Base-by-base conservation (phyloP, 1,140 invertebrate genomes). In the Xylocopa sonorina region DNA sequence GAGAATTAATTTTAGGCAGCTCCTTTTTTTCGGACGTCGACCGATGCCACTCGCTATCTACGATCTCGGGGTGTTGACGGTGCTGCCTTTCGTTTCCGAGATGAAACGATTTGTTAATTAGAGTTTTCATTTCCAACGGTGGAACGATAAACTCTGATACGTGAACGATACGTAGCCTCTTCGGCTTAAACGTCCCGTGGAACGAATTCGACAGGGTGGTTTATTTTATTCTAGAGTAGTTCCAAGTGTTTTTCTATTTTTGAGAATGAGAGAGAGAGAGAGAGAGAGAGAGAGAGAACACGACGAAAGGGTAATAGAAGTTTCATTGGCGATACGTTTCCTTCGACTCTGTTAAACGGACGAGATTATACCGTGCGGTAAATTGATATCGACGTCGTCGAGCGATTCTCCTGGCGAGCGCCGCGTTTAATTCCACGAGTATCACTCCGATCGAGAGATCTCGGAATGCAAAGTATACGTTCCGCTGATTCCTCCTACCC, bases 391-490 rank as follows among this genome's bases (percentile, higher is more conserved):
- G 38, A 16, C 50, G n/a, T 24, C 24, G 51, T 12, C 43, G 67
- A 71, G 43, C 21, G 67, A 71, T 71, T 21, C 43, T 10, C n/a
- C 4, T 5, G 34, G 38, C n/a, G 24, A 51, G 16, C 9, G 67
- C 50, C n/a, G 21, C 53, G 34, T 72, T 72, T 58, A 41, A 72
- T 72, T 72, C 67, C 51, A 16, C 68, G 38, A 27, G 38, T 58
- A 72, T 72, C 68, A 58, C 53, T 58, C 38, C 27, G 68, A 58
- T 72, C 34, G 53, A 21, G 53, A 72, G 53, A 72, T 72, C 53
- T 51, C 18, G 38, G 51, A 72, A 72, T 46, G 68, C 53, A 72
- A 72, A 72, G 38, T 72, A 72, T 58, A 72, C 27, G 53, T 27
- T 57, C 24, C 53, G 18, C 32, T 12, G 32, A n/a, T 46, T 41